A percentile compares a stretch with the other conserved stretches of the same genome.
Conservation (phyloP, 2,888 invertebrate species). For the Diploptera punctata region DNA sequence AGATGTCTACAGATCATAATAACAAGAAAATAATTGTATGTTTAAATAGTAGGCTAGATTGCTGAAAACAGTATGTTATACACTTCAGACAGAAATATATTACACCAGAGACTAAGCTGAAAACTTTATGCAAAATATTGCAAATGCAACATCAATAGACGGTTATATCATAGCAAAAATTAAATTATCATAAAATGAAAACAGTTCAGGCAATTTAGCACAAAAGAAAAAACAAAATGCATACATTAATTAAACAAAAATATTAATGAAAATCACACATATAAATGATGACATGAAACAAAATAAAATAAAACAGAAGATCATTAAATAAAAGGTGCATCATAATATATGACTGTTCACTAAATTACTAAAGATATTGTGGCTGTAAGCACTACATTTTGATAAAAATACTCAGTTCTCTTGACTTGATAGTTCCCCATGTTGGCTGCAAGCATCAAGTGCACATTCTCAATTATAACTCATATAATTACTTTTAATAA, state of each 20-base stretch:
- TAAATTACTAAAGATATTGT: too few species aligned
- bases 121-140: not conserved
- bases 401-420: not conserved
- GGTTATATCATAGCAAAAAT: not conserved
- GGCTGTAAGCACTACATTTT: not conserved
- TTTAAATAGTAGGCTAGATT: too few species aligned
- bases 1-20: too few species aligned
- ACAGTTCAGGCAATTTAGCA: slow-evolving; percentile 10
- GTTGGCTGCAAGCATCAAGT: not conserved
- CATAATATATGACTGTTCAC: too few species aligned
- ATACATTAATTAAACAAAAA: slow-evolving; percentile 44
- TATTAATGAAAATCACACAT: slow-evolving; percentile 33
- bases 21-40: too few species aligned
- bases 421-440: not conserved
- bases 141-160: not conserved
- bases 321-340: not conserved
- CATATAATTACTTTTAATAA: too few species aligned
- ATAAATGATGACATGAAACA: not conserved
- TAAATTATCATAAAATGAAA: not conserved
- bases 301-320: not conserved
- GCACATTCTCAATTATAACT: not conserved
- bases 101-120: not conserved
- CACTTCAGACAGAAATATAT: not conserved
- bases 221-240: too few species aligned
- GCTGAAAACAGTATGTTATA: too few species aligned